Evolutionary conservation across 1,140 invertebrate species (phyloP).

Genomic region (Brachionus koreanus): DNA sequence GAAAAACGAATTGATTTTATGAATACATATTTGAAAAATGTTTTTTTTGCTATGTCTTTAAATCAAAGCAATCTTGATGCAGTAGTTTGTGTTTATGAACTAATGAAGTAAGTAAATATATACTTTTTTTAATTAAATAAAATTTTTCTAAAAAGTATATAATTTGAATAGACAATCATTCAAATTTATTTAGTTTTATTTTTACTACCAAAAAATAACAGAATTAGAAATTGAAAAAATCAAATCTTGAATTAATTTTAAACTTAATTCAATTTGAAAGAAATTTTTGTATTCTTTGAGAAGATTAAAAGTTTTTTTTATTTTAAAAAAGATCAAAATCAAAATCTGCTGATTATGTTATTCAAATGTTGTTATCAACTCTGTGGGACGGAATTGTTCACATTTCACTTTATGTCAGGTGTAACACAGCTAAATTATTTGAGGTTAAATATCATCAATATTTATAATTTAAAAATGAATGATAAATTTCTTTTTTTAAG

Average conservation of each 20-base stretch:
- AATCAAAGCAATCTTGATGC: slow-evolving; percentile 21
- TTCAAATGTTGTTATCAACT: slow-evolving; percentile 65
- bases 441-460: slow-evolving; percentile 48
- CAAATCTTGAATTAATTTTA: no score
- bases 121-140: no score
- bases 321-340: slow-evolving; percentile 57
- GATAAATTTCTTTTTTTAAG: slow-evolving; percentile 45
- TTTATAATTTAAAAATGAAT: not conserved
- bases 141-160: no score
- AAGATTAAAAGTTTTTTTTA: not conserved
- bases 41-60: slow-evolving; percentile 38
- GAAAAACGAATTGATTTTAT: slow-evolving; percentile 27
- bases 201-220: no score
- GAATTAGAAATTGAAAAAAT: no score
- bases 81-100: slow-evolving; percentile 37
- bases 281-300: no score
- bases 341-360: slow-evolving; percentile 47
- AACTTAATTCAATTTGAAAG: no score
- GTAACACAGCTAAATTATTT: slow-evolving; percentile 64
- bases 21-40: slow-evolving; percentile 29
- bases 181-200: no score
- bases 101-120: slow-evolving; percentile 33
- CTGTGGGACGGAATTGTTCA: slow-evolving; percentile 71
- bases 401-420: slow-evolving; percentile 63
- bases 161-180: no score